phyloP scores from a whole-genome alignment of 2,113 vertebrate genomes.

The Ranitomeya imitator region DNA sequence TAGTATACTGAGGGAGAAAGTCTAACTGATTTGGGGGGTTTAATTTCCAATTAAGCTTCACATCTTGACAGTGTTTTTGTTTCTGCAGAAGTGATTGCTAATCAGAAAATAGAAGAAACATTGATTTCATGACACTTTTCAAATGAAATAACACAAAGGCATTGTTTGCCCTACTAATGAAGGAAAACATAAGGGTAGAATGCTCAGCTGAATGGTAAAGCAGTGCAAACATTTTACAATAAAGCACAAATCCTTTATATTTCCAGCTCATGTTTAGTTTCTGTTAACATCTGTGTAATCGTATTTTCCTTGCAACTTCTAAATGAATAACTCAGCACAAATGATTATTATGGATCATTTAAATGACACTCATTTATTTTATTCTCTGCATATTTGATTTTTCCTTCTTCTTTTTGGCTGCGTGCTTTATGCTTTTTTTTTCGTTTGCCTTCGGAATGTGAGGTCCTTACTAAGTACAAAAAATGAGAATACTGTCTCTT shows the following conservation, averaged over 20 bases:
- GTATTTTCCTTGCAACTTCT: conserved; percentile 59
- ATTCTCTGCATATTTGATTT: conserved; percentile 61
- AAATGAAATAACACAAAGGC: conserved; percentile 51
- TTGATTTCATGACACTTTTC: conserved; percentile 54
- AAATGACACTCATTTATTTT: conserved; percentile 68
- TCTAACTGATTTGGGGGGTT: conserved; percentile 35
- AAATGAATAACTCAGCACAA: conserved; percentile 60
- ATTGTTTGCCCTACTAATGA: conserved; percentile 55
- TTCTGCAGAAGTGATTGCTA: conserved; percentile 50
- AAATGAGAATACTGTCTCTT: conserved; percentile 71
- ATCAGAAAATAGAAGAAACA: conserved; percentile 56
- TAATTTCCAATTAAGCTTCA: conserved; percentile 43
- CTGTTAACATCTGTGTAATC: conserved; percentile 59
- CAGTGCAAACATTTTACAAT: conserved; percentile 56
- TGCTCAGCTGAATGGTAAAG: conserved; percentile 42
- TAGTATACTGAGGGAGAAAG: conserved; percentile 30
- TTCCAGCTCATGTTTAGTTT: conserved; percentile 58
- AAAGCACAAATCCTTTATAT: conserved; percentile 58
- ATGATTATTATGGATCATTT: conserved; percentile 61
- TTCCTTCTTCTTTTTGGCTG: conserved; percentile 25
- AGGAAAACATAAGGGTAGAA: conserved; percentile 50
- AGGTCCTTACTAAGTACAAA: conserved; percentile 66
- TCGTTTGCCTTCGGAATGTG: conserved; percentile 70
- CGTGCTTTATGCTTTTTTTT: conserved; percentile 68
- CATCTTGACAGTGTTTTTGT: conserved; percentile 35